Percentiles rank a stretch among this genome's conserved stretches.
Conservation (phyloP, 2,888 invertebrate species). For the Ypsolopha scabrella region DNA sequence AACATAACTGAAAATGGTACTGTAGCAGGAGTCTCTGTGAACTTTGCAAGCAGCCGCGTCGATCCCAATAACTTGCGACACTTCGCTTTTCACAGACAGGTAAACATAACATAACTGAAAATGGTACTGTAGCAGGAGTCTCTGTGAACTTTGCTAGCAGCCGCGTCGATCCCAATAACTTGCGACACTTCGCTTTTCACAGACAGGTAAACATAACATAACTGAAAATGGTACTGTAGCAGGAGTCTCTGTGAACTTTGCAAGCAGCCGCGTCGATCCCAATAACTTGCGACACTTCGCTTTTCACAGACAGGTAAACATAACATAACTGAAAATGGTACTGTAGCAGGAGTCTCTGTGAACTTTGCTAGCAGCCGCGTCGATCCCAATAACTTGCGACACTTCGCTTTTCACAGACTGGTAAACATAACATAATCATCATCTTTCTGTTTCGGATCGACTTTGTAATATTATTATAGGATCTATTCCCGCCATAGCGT, state of each 20-base stretch:
- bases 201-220: conserved; percentile 35
- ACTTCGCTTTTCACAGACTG: conserved; percentile 53
- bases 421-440: conserved; percentile 22
- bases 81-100: conserved; percentile 55
- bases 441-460: too few relatives aligned
- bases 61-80: conserved; percentile 40
- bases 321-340: too few relatives aligned
- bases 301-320: conserved; percentile 47
- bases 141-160: conserved; percentile 41
- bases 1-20: too few relatives aligned
- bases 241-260: too few relatives aligned
- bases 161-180: conserved; percentile 35
- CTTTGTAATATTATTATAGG: too few relatives aligned
- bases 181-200: conserved; percentile 47
- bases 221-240: too few relatives aligned
- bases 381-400: conserved; percentile 38
- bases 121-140: too few relatives aligned
- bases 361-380: conserved; percentile 39
- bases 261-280: conserved; percentile 38
- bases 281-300: conserved; percentile 43
- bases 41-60: conserved; percentile 36
- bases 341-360: too few relatives aligned
- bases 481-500: too few relatives aligned
- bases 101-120: conserved; percentile 16
- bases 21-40: too few relatives aligned